phyloP scores from a whole-genome alignment of 2,888 invertebrate species.

The Acrocyrtus sp. region DNA sequence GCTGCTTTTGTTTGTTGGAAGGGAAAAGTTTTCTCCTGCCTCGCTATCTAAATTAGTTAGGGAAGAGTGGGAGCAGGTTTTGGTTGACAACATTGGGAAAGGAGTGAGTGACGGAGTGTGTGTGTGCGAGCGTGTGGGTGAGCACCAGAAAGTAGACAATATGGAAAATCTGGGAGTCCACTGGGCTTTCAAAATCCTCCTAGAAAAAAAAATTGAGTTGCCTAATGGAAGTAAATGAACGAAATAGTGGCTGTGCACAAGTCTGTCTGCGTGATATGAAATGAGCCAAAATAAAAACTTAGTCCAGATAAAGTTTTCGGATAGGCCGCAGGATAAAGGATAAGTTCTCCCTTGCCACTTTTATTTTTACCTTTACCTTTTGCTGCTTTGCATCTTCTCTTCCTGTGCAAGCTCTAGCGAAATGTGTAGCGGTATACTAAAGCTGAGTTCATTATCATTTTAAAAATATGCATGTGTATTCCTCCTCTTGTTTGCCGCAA shows the following conservation, averaged over 20 bases:
- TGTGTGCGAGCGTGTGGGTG: neutral
- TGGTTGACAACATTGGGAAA: too few species aligned
- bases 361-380: neutral
- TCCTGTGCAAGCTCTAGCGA: neutral
- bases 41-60: neutral
- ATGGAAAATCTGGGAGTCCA: neutral
- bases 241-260: neutral
- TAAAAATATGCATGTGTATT: neutral
- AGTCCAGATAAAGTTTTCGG: neutral
- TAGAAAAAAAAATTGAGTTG: neutral
- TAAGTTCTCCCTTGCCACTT: constrained; percentile 12
- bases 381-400: too few species aligned
- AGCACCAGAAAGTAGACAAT: neutral
- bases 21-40: neutral
- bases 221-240: too few species aligned
- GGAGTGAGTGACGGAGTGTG: too few species aligned
- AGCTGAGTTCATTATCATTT: neutral
- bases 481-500: neutral
- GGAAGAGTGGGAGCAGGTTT: neutral
- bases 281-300: neutral
- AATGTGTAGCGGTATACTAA: too few species aligned
- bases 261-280: neutral
- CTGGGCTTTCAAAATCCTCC: neutral
- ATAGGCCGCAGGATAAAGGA: neutral
- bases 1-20: neutral